phyloP scores from a whole-genome alignment of 2,888 invertebrate species.

The Nemapogon koenigi region DNA sequence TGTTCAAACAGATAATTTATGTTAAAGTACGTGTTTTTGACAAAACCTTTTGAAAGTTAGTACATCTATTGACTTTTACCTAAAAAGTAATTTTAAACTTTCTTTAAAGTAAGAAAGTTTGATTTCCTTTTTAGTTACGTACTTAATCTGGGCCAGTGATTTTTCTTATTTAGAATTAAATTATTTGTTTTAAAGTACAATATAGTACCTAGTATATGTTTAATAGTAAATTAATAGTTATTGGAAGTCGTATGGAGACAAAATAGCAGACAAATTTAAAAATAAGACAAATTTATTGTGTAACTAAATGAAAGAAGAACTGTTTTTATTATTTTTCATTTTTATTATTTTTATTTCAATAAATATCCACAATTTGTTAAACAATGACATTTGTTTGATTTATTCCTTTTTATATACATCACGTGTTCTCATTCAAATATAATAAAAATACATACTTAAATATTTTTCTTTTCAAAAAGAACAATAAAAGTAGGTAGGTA shows the following conservation, averaged over 20 bases:
- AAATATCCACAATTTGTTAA: conserved; percentile 66
- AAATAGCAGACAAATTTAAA: conserved; percentile 44
- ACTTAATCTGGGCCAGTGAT: neutral
- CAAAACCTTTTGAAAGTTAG: too few species aligned
- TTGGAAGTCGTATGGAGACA: conserved; percentile 34
- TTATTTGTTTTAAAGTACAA: neutral
- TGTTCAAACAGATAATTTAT: too few species aligned
- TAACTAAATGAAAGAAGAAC: conserved; percentile 60
- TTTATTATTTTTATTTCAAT: conserved; percentile 65
- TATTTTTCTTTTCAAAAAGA: neutral
- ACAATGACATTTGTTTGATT: conserved; percentile 32
- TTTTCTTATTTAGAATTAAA: neutral
- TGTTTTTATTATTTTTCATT: conserved; percentile 66
- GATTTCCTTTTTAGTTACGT: neutral
- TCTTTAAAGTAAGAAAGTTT: conserved; percentile 1
- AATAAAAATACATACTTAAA: conserved; percentile 10
- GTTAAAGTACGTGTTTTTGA: too few species aligned
- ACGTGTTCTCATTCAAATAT: conserved; percentile 2
- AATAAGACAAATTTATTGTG: conserved; percentile 62
- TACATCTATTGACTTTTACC: neutral
- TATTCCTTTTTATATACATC: conserved; percentile 9
- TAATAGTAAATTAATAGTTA: conserved; percentile 4
- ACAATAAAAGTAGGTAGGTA: conserved; percentile 1
- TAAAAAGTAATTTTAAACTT: conserved; percentile 7
- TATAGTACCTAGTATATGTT: conserved; percentile 3